Evolutionary conservation across 2,797 vertebrate species (phyloP), one percentile per base, ranked within the genome.

Genomic region (Pseudomugil gertrudae): DNA sequence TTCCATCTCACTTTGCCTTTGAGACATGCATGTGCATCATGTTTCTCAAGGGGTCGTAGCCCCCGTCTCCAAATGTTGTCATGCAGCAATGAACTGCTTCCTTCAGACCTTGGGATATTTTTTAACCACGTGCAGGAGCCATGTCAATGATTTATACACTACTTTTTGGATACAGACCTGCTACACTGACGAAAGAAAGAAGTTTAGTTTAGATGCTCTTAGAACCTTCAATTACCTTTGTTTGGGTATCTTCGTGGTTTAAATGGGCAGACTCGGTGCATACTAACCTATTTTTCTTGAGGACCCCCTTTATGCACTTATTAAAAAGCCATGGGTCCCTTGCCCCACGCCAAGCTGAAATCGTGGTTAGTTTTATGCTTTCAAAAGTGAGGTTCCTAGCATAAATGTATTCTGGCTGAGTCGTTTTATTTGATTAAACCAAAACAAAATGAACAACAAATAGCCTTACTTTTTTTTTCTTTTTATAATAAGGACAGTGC

Each of bases 111-210:
- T 83, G 80, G 74, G 81, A 81, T 59, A 58, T 60, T 48, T 55
- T 57, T 45, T 21, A 83, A 83, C 75, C 74, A 77, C 24, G 57
- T 80, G 76, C 75, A 66, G 63, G 60, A 43, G 38, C 76, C 71
- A 76, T 81, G 63, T 79, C 69, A 64, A 62, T 88, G 87, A 91
- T 89, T 87, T 66, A 91, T 88, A 57, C 33, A 8, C 70, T 58
- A 7, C 66, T 76, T 83, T 71, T 74, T 52, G 10, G 68, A 85
- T 63, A 74, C 79, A 76, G 55, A 80, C 80, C 80, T 58, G 75
- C 74, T 76, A 63, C 53, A 38, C 66, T 53, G 74, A 26, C 57
- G 35, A 53, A 27, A 73, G 17, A 62, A 57, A 48, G 4, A 8
- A 26, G 51, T 63, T 74, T 29, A 26, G 51, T 63, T 74, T 29